A percentile compares a stretch with the other conserved stretches of the same genome.
These are phyloP conservation scores for Aurelia coerulea DNA, from an alignment of 30 jellyfish, hydroid and myxozoan genomes.

Conservation along the genomic window DNA sequence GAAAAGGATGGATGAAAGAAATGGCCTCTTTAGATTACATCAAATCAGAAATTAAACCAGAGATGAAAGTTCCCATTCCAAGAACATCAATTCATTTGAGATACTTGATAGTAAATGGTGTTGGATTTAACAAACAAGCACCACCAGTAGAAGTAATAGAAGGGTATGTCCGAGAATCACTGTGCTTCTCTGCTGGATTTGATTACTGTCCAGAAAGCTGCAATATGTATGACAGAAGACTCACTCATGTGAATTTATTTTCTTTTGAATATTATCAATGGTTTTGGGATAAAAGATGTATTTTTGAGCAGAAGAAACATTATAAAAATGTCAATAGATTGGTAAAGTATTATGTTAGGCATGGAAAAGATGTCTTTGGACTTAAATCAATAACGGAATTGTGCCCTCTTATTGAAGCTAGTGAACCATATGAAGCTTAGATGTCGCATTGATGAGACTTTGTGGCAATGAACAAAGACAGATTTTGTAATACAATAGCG, in stretches of 20 bases:
- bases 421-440: constrained; percentile 19
- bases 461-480: no score
- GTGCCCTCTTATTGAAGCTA: constrained; percentile 46
- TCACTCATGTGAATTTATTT: constrained; percentile 42
- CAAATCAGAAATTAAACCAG: constrained; percentile 26
- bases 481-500: no score
- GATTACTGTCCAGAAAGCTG: constrained; percentile 64
- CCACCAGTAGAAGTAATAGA: constrained; percentile 55
- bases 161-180: constrained; percentile 60
- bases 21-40: constrained; percentile 42
- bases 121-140: constrained; percentile 29
- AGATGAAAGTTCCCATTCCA: constrained; percentile 38
- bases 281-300: constrained; percentile 72
- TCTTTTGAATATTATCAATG: constrained; percentile 56
- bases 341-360: constrained; percentile 13
- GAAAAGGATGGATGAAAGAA: constrained; percentile 24
- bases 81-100: constrained; percentile 58
- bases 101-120: constrained; percentile 30
- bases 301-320: constrained; percentile 41
- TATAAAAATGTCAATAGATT: constrained; percentile 1
- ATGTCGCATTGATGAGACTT: no score
- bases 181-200: constrained; percentile 72
- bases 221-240: constrained; percentile 28
- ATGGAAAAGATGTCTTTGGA: constrained; percentile 22
- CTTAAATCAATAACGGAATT: not conserved